phyloP scores from a whole-genome alignment of 2,888 invertebrate genomes.

The Cacoxenus indagator region DNA sequence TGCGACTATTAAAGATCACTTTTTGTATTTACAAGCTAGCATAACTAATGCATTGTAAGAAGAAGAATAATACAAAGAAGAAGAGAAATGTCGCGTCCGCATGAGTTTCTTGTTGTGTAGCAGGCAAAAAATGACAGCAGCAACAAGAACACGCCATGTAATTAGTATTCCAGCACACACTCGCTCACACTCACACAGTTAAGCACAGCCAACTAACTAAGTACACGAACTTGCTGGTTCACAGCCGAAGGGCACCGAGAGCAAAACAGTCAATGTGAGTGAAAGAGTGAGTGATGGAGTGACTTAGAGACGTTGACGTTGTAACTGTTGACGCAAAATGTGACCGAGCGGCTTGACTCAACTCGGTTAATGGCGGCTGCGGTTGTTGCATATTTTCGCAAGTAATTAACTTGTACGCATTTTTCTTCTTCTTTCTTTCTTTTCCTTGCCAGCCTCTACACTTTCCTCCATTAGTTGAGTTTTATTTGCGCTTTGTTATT shows the following conservation, averaged over 20 bases:
- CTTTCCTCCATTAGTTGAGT: neutral
- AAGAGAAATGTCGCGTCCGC: neutral
- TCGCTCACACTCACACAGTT: conserved; percentile 8
- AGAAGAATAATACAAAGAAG: neutral
- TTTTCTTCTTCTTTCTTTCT: neutral
- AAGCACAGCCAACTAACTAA: neutral
- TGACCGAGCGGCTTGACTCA: neutral
- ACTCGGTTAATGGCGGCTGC: neutral
- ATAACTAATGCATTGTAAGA: neutral
- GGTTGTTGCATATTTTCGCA: conserved; percentile 62
- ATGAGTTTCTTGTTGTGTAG: neutral
- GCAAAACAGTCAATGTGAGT: no score
- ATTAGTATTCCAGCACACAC: conserved; percentile 8
- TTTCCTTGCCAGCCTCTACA: neutral
- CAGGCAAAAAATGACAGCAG: neutral
- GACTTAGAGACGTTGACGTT: neutral
- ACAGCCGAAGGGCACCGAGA: neutral
- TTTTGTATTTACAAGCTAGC: conserved; percentile 11
- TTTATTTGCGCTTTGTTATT: neutral
- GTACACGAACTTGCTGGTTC: conserved; percentile 17
- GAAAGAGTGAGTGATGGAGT: neutral
- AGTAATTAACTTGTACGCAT: conserved; percentile 57
- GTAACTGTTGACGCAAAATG: conserved; percentile 1
- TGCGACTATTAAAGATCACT: neutral
- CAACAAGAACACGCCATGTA: neutral